phyloP scores from a whole-genome alignment of 2,797 vertebrate species.

The Semaprochilodus insignis region DNA sequence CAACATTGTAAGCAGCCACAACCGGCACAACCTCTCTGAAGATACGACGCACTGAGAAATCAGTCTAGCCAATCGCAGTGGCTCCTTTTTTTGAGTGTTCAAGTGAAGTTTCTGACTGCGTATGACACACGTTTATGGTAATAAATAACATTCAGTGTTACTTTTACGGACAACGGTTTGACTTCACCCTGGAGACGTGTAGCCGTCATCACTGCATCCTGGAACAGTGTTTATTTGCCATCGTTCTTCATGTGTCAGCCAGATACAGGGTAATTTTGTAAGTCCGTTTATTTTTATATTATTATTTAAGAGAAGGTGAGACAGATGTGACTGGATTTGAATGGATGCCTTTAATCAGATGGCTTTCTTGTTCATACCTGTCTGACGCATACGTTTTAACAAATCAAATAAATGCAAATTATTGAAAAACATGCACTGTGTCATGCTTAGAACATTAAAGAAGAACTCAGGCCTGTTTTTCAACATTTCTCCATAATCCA shows the following conservation, averaged over 20 bases:
- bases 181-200: not conserved
- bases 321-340: not conserved
- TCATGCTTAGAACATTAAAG: not conserved
- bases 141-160: slow-evolving; percentile 20
- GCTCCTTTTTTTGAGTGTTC: not conserved
- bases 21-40: slow-evolving; percentile 8
- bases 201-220: not conserved
- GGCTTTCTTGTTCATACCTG: not conserved
- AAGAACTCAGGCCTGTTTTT: not conserved
- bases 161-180: not conserved
- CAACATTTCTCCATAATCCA: not conserved
- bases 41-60: not conserved
- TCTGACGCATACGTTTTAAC: not conserved
- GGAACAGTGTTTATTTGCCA: not conserved
- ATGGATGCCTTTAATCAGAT: not conserved
- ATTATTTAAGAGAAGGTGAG: not conserved
- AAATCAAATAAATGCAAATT: not conserved
- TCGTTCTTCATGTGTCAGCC: not conserved
- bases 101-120: slow-evolving; percentile 1
- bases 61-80: not conserved
- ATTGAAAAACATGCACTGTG: not conserved
- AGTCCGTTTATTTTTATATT: slow-evolving; percentile 2
- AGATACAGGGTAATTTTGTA: not conserved
- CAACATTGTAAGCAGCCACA: not conserved
- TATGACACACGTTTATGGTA: not conserved